Percentiles rank a stretch among this genome's conserved stretches.
These are phyloP conservation scores for Lucifuga dentata DNA, from an alignment of 2,113 vertebrate species.

Conservation along the genomic window DNA sequence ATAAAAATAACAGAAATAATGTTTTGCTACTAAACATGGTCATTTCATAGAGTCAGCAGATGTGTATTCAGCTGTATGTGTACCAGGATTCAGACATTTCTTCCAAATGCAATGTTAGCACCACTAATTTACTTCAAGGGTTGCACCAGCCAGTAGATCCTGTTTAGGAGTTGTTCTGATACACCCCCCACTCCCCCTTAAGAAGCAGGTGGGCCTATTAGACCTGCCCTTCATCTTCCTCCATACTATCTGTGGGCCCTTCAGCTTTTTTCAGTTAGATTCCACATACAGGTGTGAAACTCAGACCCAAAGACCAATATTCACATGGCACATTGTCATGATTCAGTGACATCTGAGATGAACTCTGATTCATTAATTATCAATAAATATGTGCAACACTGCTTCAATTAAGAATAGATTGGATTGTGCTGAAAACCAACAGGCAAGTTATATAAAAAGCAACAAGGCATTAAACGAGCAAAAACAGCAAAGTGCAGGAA, in stretches of 20 bases:
- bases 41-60: constrained; percentile 25
- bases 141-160: constrained; percentile 4
- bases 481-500: constrained; percentile 49
- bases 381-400: constrained; percentile 61
- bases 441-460: constrained; percentile 47
- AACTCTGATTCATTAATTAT: constrained; percentile 26
- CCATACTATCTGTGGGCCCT: constrained; percentile 26
- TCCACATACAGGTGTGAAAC: constrained; percentile 25
- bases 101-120: constrained; percentile 19
- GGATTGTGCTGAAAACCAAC: constrained; percentile 26
- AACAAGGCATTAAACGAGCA: constrained; percentile 37
- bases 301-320: constrained; percentile 2
- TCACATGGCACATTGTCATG: too few species aligned
- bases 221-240: constrained; percentile 32
- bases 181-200: constrained; percentile 6
- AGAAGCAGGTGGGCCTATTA: constrained; percentile 18
- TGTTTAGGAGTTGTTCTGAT: constrained; percentile 7
- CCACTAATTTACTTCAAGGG: constrained; percentile 8
- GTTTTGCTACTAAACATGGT: constrained; percentile 31
- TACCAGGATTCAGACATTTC: constrained; percentile 4
- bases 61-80: constrained; percentile 6
- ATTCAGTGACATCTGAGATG: neutral
- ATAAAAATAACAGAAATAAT: constrained; percentile 48
- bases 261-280: constrained; percentile 41
- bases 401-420: constrained; percentile 23